Evolutionary conservation across 2,113 vertebrate species (phyloP).

Genomic region (Ameiurus melas): DNA sequence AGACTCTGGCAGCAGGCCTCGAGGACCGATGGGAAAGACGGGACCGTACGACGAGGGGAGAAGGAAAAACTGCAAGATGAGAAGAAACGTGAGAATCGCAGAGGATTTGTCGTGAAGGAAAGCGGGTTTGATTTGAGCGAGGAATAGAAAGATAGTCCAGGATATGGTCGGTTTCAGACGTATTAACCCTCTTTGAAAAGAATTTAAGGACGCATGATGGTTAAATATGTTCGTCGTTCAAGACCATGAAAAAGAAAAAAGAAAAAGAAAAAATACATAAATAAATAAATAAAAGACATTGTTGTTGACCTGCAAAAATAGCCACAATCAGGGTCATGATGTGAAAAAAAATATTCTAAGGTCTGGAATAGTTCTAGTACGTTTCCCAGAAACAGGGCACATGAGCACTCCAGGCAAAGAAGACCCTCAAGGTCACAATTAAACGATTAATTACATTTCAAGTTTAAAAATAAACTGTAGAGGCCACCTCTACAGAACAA

Average conservation of each 20-base stretch:
- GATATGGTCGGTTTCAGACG: neutral
- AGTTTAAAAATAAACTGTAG: neutral
- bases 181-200: neutral
- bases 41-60: constrained; percentile 30
- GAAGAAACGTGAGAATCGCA: neutral
- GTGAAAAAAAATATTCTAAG: neutral
- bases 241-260: neutral
- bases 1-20: constrained; percentile 51
- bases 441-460: neutral
- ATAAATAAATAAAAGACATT: neutral
- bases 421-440: neutral
- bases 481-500: neutral
- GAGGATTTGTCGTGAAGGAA: neutral
- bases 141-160: neutral
- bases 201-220: neutral
- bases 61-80: neutral
- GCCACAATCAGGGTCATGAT: neutral
- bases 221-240: neutral
- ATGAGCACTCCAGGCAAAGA: neutral
- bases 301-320: too few relatives aligned
- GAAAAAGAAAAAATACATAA: too few relatives aligned
- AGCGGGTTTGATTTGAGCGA: neutral
- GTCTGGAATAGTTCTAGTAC: neutral
- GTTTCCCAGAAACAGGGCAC: neutral
- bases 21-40: constrained; percentile 56